Base-by-base conservation (phyloP, 2,888 invertebrate species). In the Sesia bembeciformis region DNA sequence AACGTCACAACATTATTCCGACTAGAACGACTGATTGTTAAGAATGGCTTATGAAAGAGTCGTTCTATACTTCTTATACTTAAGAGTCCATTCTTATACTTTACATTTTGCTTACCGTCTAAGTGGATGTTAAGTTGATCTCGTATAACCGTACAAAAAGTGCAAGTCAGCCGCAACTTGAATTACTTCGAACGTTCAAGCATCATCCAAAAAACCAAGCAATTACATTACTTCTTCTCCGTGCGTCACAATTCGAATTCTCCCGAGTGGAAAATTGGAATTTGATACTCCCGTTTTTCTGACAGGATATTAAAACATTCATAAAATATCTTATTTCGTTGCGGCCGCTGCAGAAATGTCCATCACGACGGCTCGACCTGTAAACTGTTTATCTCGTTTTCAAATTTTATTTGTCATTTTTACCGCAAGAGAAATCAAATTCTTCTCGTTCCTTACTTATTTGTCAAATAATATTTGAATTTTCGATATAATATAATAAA, bases 181-280 rank as follows among this genome's bases (percentile, higher is more conserved):
- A 23, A 23, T 23, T 23, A 23, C 23, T 23, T 46, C 46, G 46
- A 8, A 46, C 5, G 7, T 7, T 46, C 8, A 46, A 46, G 23
- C 7, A 46, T 7, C 23, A 46, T 4, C n/a, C 7, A 46, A 46
- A 6, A 46, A 46, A 7, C 1, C 46, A 46, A 46, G 46, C n/a
- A 46, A 46, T 46, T 46, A 46, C 46, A n/a, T 46, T 46, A 46
- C 7, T 46, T 46, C 23, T 5, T 46, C 46, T 46, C 46, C 7
- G 23, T 23, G 23, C 68, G 60, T 61, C 61, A 61, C 64, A 66
- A 64, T 64, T 65, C 59, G 62, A 58, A 61, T 60, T 67, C 61
- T 62, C 61, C 61, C 59, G 64, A 67, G 68, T 69, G 71, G 70
- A 75, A 76, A 76, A 76, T 76, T 74, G 66, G 65, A 72, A 70